A percentile compares a stretch with the other conserved stretches of the same genome.
phyloP scores from a whole-genome alignment of 1,140 invertebrate species.

The Drosophila nigrodunni region DNA sequence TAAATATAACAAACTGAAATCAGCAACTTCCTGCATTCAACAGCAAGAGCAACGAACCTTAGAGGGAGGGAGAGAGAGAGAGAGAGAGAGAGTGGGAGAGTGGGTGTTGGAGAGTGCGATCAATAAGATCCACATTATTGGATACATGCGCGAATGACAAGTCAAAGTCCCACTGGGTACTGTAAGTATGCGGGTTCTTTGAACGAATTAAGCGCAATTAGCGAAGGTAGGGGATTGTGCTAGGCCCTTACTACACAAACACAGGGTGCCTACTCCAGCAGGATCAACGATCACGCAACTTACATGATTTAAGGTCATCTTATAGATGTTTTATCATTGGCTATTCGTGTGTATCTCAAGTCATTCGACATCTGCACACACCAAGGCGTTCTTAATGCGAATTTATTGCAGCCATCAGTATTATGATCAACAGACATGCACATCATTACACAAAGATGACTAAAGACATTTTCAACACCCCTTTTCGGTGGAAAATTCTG shows the following conservation, averaged over 20 bases:
- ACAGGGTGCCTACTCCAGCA: not conserved
- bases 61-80: not conserved
- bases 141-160: constrained; percentile 57
- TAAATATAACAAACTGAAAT: constrained; percentile 61
- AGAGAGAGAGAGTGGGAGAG: not conserved
- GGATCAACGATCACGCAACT: constrained; percentile 45
- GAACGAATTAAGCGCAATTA: constrained; percentile 81
- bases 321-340: constrained; percentile 30
- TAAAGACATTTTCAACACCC: constrained; percentile 72
- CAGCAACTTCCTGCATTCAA: constrained; percentile 74
- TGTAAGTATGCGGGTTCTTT: constrained; percentile 72
- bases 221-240: constrained; percentile 56
- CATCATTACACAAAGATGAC: constrained; percentile 64
- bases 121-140: constrained; percentile 44
- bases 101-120: constrained; percentile 14
- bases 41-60: constrained; percentile 35
- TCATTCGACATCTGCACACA: constrained; percentile 14
- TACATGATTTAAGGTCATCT: constrained; percentile 46
- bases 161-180: constrained; percentile 48
- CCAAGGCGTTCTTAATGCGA: constrained; percentile 74
- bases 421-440: constrained; percentile 56
- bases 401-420: constrained; percentile 74
- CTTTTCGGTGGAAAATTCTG: constrained; percentile 48
- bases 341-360: not conserved
- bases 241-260: not conserved